These are phyloP conservation scores for Atopsyche davidsoni DNA, from an alignment of 1,140 invertebrate genomes.

Conservation along the genomic window DNA sequence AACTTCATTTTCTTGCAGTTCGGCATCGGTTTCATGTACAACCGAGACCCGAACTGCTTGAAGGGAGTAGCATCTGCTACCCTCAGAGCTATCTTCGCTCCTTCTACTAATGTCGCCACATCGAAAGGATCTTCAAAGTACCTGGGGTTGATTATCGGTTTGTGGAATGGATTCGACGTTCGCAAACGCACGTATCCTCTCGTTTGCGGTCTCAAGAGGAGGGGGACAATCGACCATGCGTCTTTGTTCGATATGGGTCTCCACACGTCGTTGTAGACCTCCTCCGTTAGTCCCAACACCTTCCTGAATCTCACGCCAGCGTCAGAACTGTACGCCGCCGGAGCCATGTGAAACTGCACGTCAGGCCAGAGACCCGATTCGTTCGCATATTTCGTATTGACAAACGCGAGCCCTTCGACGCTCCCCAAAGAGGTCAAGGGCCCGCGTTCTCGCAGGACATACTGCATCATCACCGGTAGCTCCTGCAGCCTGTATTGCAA, in stretches of 20 bases:
- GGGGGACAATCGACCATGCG: slow-evolving; percentile 55
- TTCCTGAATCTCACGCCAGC: slow-evolving; percentile 52
- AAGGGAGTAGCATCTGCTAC: slow-evolving; percentile 54
- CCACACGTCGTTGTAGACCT: slow-evolving; percentile 47
- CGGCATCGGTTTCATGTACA: slow-evolving; percentile 56
- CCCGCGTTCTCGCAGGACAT: slow-evolving; percentile 42
- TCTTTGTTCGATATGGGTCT: slow-evolving; percentile 38
- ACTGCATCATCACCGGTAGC: slow-evolving; percentile 39
- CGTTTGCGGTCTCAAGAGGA: slow-evolving; percentile 67
- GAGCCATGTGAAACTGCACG: slow-evolving; percentile 64
- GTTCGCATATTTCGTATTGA: slow-evolving; percentile 60
- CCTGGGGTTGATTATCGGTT: slow-evolving; percentile 76
- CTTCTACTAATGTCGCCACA: slow-evolving; percentile 55
- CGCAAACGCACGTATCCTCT: slow-evolving; percentile 61
- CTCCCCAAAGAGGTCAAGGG: slow-evolving; percentile 74
- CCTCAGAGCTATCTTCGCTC: slow-evolving; percentile 53
- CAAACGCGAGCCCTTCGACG: slow-evolving; percentile 70
- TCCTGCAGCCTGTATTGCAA: slow-evolving; percentile 54
- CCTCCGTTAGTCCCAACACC: slow-evolving; percentile 47
- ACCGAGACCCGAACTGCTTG: slow-evolving; percentile 49
- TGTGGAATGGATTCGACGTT: slow-evolving; percentile 61
- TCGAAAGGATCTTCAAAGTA: slow-evolving; percentile 65
- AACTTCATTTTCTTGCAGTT: slow-evolving; percentile 57
- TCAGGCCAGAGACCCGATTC: slow-evolving; percentile 62
- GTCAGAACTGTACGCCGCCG: slow-evolving; percentile 49